These are phyloP conservation scores for Falcaria lacertinaria DNA, from an alignment of 2,888 invertebrate species.

Conservation along the genomic window DNA sequence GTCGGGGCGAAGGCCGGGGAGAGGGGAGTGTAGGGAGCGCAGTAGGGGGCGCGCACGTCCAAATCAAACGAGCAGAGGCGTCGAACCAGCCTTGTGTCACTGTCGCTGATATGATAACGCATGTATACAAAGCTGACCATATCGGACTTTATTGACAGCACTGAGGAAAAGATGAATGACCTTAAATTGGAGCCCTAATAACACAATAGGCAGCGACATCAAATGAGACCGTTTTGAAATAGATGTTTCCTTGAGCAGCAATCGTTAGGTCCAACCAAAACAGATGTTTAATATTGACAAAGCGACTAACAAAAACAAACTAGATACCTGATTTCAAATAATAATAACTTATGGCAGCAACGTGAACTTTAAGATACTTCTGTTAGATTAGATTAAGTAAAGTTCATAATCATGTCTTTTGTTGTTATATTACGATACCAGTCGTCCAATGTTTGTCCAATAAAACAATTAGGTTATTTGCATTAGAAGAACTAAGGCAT, in stretches of 20 bases:
- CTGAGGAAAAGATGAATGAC: conserved; percentile 33
- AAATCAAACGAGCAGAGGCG: conserved; percentile 46
- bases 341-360: background rate
- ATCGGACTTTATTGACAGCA: conserved; percentile 24
- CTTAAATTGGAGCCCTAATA: conserved; percentile 14
- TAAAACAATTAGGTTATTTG: too few relatives aligned
- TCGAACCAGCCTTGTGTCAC: conserved; percentile 63
- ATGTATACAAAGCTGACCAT: conserved; percentile 60
- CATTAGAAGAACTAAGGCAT: too few relatives aligned
- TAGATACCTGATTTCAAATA: conserved; percentile 13
- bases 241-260: conserved; percentile 22
- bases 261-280: conserved; percentile 40
- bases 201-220: conserved; percentile 10
- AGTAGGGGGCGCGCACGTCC: conserved; percentile 59
- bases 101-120: conserved; percentile 70
- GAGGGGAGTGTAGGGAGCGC: conserved; percentile 39
- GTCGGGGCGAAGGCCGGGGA: conserved; percentile 33
- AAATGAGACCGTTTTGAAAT: conserved; percentile 22
- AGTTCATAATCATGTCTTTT: too few relatives aligned
- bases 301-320: conserved; percentile 52
- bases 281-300: conserved; percentile 59
- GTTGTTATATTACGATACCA: too few relatives aligned
- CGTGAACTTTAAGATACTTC: too few relatives aligned
- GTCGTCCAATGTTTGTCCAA: too few relatives aligned
- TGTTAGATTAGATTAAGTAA: background rate